Evolutionary conservation across 2,113 vertebrate species (phyloP).

Genomic region (Burhinus bistriatus): DNA sequence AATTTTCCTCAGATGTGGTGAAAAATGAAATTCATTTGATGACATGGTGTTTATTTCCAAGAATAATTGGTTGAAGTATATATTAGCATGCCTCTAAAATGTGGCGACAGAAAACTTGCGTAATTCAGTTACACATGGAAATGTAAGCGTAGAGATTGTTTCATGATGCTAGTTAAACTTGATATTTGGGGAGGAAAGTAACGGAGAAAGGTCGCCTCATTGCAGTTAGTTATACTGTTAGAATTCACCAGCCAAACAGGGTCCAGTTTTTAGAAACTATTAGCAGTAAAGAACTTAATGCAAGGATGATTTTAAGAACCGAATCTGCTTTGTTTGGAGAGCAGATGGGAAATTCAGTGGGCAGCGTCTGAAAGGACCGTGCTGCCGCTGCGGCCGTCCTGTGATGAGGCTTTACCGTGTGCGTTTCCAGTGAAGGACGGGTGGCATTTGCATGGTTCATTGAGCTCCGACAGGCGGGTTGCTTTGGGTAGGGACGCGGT

Average conservation of each 20-base stretch:
- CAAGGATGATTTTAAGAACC: neutral
- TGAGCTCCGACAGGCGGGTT: too few species aligned
- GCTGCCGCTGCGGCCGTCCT: neutral
- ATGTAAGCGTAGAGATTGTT: neutral
- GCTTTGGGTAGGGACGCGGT: too few species aligned
- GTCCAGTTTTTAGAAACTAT: neutral
- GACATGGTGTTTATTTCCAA: neutral
- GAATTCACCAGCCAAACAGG: too few species aligned
- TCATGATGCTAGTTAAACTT: neutral
- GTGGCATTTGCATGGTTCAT: neutral
- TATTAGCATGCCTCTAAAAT: neutral
- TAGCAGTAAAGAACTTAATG: neutral
- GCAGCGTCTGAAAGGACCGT: neutral
- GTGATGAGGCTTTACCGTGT: fast-evolving
- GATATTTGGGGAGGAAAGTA: neutral
- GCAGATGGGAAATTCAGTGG: fast-evolving
- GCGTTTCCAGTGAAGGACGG: neutral
- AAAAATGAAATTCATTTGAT: neutral
- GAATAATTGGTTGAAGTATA: neutral
- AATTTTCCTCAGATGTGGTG: neutral
- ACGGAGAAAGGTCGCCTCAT: neutral
- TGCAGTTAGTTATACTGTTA: neutral
- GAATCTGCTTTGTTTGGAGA: neutral
- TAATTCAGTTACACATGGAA: fast-evolving
- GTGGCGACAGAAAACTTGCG: neutral